Percentiles rank a stretch among this genome's conserved stretches.
Evolutionary conservation across 1,140 invertebrate genomes (phyloP).

Genomic region (Eurosta solidaginis): DNA sequence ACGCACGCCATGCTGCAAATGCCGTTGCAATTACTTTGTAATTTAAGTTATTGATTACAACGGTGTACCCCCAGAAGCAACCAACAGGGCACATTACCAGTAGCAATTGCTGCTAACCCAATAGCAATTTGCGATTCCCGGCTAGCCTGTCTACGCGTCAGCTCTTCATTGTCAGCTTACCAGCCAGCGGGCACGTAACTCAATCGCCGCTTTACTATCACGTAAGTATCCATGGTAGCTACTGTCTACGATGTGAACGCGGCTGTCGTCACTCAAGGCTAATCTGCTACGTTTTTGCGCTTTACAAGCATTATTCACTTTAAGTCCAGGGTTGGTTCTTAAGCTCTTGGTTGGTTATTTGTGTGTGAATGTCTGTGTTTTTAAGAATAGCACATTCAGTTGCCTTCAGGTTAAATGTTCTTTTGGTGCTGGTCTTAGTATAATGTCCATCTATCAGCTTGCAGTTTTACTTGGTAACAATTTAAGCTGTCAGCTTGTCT

Average conservation of each 20-base stretch:
- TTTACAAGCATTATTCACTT: background rate
- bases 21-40: conserved; percentile 59
- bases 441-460: background rate
- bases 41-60: conserved; percentile 61
- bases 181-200: conserved; percentile 17
- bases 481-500: conserved; percentile 14
- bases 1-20: conserved; percentile 39
- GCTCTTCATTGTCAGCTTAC: conserved; percentile 32
- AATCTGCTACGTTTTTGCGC: conserved; percentile 22
- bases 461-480: background rate
- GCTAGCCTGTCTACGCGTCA: background rate
- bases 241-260: conserved; percentile 9
- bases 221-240: background rate
- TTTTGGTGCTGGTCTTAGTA: background rate
- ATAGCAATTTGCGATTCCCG: background rate
- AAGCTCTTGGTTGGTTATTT: too few species aligned
- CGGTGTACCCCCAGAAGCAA: conserved; percentile 41
- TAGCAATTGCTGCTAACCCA: background rate
- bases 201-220: conserved; percentile 24
- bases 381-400: background rate
- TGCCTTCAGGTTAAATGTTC: background rate
- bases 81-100: background rate
- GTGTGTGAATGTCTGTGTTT: background rate
- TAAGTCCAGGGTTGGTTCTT: too few species aligned
- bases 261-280: conserved; percentile 29